phyloP scores from a whole-genome alignment of 1,140 invertebrate genomes.

The Bombus superbus region DNA sequence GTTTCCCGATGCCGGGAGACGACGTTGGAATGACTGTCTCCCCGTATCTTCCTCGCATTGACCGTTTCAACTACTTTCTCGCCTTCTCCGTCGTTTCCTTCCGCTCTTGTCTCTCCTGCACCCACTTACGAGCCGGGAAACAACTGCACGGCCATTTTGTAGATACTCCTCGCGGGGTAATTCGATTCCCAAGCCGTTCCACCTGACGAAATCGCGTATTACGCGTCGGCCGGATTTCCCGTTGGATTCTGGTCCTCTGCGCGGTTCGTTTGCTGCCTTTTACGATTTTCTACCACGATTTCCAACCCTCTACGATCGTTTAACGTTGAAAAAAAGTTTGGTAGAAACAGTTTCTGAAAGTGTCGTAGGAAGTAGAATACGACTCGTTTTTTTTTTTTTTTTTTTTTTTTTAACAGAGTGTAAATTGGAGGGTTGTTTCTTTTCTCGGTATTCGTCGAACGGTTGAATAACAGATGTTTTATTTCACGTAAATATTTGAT shows the following conservation, averaged over 20 bases:
- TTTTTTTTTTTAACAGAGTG: no score
- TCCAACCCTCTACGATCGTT: not conserved
- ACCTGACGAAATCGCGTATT: slow-evolving; percentile 53
- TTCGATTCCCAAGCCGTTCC: slow-evolving; percentile 49
- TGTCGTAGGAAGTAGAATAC: not conserved
- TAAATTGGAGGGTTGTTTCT: not conserved
- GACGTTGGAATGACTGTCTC: not conserved
- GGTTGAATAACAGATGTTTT: not conserved
- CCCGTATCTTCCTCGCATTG: slow-evolving; percentile 9
- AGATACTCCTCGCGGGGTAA: slow-evolving; percentile 58
- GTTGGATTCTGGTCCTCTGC: slow-evolving; percentile 24
- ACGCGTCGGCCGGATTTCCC: slow-evolving; percentile 45
- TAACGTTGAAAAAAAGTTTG: not conserved
- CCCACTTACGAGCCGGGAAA: slow-evolving; percentile 7
- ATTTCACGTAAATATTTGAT: not conserved
- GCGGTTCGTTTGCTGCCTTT: not conserved
- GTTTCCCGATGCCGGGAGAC: not conserved
- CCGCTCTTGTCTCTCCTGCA: not conserved
- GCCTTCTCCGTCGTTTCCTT: slow-evolving; percentile 9
- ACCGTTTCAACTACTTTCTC: slow-evolving; percentile 20
- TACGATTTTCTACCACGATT: not conserved
- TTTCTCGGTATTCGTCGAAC: not conserved
- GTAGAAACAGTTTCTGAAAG: not conserved
- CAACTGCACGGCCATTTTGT: slow-evolving; percentile 55
- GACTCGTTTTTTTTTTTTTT: no score